Evolutionary conservation across 2,113 vertebrate genomes (phyloP), one percentile per base, ranked within the genome.

Genomic region (Pseudorasbora parva): DNA sequence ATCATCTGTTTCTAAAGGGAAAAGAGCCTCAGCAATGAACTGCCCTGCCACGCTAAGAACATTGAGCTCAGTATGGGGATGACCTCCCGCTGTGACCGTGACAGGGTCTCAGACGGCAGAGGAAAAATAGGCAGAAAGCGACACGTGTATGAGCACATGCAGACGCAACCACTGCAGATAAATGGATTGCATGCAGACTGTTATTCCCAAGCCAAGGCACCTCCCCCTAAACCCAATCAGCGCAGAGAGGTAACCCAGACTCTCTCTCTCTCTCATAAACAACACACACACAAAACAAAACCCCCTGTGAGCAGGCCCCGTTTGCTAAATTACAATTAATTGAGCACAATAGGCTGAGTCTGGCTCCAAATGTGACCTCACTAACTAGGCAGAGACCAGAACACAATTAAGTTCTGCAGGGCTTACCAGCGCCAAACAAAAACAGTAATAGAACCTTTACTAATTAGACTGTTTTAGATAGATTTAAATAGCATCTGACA

Each of bases 301-400:
- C 62, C 51, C 17, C 54, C 60, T 51, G 49, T 59, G 51, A 76
- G 17, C 19, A 60, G 54, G n/a, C 51, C 37, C 68, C 1, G 49
- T 62, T 79, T 21, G 30, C 41, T 68, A 59, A 47, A 84, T 77
- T 69, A 76, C 78, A 81, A 78, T 82, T 59, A 60, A 84, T 72
- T 78, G 82, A 47, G n/a, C 75, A 84, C 75, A 84, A 84, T 66
- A 79, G 83, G 19, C 30, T 25, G 59, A 59, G 51, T 30, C 75
- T 56, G 57, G 43, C 66, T 79, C 66, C 45, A 69, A 69, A 76
- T 64, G 66, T 75, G 71, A 60, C 62, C 72, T 83, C 81, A 75
- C 45, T 71, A 49, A 85, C 47, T 56, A 41, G 54, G 30, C 30
- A 51, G 30, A 68, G 71, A 71, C n/a, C n/a, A 69, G 79, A 80